Percentiles rank a stretch among this genome's conserved stretches.
phyloP scores from a whole-genome alignment of 2,113 vertebrate species.

The Chlamydotis undulata region DNA sequence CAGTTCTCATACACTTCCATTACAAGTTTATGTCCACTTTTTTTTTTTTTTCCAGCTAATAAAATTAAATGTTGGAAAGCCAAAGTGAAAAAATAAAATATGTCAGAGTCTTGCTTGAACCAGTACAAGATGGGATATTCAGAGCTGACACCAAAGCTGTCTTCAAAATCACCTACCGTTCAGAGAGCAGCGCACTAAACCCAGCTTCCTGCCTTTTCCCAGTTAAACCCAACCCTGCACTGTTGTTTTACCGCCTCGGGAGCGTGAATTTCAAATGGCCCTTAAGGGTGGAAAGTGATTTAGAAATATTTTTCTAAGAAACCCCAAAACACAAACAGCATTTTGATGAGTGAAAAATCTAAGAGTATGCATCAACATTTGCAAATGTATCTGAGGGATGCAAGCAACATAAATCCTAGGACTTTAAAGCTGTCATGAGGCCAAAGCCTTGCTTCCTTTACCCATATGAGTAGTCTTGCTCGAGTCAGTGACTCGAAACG shows the following conservation, averaged over 20 bases:
- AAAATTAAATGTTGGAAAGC: conserved; percentile 26
- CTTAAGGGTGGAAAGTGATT: conserved; percentile 59
- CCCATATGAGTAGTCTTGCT: neutral
- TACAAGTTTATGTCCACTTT: conserved; percentile 18
- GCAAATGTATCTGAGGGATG: conserved; percentile 45
- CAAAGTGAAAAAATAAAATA: neutral
- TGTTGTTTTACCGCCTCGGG: conserved; percentile 42
- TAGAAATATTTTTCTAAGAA: conserved; percentile 63
- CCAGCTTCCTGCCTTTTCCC: conserved; percentile 35
- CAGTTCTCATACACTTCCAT: neutral
- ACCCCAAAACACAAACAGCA: conserved; percentile 53
- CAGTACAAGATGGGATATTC: neutral
- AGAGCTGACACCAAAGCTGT: conserved; percentile 28
- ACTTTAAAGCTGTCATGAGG: conserved; percentile 42
- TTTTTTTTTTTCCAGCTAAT: neutral
- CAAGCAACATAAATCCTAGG: conserved; percentile 50
- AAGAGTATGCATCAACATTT: conserved; percentile 48
- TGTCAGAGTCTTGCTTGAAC: neutral
- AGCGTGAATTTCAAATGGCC: conserved; percentile 49
- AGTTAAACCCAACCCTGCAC: neutral
- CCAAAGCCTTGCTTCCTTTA: conserved; percentile 48
- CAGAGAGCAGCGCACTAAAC: neutral
- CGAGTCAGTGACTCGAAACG: conserved; percentile 9
- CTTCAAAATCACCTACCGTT: conserved; percentile 51
- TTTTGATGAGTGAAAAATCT: conserved; percentile 59